Base-by-base conservation (phyloP, 2,888 invertebrate genomes). In the Gari tellinella region DNA sequence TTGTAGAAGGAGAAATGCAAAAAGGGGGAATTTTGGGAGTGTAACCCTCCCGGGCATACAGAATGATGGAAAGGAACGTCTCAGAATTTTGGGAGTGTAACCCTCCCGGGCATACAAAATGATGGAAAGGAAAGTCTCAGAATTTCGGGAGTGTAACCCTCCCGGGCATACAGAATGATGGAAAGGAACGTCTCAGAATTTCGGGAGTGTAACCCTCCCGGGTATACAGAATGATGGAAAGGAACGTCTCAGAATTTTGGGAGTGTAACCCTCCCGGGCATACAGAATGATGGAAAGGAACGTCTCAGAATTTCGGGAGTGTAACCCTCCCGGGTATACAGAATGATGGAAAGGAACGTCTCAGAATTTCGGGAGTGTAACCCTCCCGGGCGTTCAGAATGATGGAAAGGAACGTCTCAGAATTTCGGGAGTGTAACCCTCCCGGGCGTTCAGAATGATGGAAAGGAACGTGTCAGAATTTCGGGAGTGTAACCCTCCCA, bases 361-460 rank as follows among this genome's bases (percentile, higher is more conserved):
- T n/a, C 4, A 14, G 5, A 49, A 49, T 49, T 12, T 7, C 3
- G 31, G 51, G 51, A 51, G 51, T 51, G 51, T 51, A 25, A 51
- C 53, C 53, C 51, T 51, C 51, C 51, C 31, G 12, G 15, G 51
- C 2, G 1, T 23, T 21, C 14, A 23, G 21, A 48, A 19, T 4
- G 21, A 49, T 12, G 23, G 21, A 49, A 49, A 49, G 14, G 49
- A 12, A n/a, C n/a, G n/a, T n/a, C n/a, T n/a, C n/a, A n/a, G 23
- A 21, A 49, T 17, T 49, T 19, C 14, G 40, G 40, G 21, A 53
- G 53, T 53, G 38, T 53, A 7, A 53, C 53, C 53, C 38, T 53
- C 40, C 40, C 19, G 5, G 5, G 25, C 3, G 4, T 31, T 7
- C 31, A n/a, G n/a, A n/a, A n/a, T 31, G 31, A 31, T 7, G 31